Percentiles rank a stretch among this genome's conserved stretches.
These are phyloP conservation scores for Pseudanteris insignis DNA, from an alignment of 2,888 invertebrate genomes.

Conservation along the genomic window DNA sequence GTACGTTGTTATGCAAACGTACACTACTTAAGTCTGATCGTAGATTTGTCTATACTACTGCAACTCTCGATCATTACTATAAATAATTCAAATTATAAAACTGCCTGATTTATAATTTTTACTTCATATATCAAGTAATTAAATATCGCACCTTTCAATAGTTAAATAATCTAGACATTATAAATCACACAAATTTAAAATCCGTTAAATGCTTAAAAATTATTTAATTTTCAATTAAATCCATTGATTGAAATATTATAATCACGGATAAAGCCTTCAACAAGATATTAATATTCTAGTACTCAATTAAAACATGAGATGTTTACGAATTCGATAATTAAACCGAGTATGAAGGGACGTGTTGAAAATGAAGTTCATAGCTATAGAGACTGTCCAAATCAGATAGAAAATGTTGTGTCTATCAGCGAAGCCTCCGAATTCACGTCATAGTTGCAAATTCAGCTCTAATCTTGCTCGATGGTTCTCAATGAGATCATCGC, in stretches of 20 bases:
- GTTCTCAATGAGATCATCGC: conserved; percentile 29
- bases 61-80: conserved; percentile 8
- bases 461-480: conserved; percentile 37
- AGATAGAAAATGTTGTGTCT: conserved; percentile 23
- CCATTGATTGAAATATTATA: no score
- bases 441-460: conserved; percentile 18
- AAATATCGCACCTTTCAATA: conserved; percentile 24
- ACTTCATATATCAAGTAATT: no score
- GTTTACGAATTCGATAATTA: no score
- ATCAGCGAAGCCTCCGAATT: conserved; percentile 24
- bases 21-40: conserved; percentile 33
- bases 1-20: conserved; percentile 16
- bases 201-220: no score
- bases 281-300: no score
- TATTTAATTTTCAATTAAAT: no score
- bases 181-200: no score
- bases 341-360: conserved; percentile 22
- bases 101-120: no score
- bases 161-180: no score
- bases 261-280: no score
- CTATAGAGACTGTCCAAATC: conserved; percentile 28
- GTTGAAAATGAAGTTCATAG: conserved; percentile 24
- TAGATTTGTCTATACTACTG: conserved; percentile 21
- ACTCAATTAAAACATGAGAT: no score
- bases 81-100: conserved; percentile 5